Percentiles rank a stretch among this genome's conserved stretches.
These are phyloP conservation scores for Cepphus grylle DNA, from an alignment of 2,113 vertebrate genomes.

Conservation along the genomic window DNA sequence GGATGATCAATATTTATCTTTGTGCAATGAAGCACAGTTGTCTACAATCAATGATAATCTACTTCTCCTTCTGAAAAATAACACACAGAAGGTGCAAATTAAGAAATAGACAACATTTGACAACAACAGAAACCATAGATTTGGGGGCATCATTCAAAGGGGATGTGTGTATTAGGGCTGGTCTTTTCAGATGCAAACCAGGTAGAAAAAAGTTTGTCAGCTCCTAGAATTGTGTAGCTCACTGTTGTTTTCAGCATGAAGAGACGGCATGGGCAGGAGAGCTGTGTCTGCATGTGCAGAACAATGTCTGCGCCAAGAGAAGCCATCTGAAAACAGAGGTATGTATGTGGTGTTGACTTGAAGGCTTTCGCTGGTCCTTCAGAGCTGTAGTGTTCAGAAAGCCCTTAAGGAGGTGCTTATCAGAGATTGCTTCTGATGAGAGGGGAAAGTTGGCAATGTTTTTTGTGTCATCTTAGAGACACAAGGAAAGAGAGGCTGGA, in stretches of 20 bases:
- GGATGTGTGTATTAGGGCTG: rapidly evolving
- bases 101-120: not conserved
- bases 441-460: not conserved
- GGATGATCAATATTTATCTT: not conserved
- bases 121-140: not conserved
- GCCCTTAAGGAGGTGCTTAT: not conserved
- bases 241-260: not conserved
- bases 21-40: not conserved
- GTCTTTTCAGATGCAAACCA: not conserved
- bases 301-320: not conserved
- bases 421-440: not conserved
- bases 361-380: not conserved
- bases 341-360: not conserved
- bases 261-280: not conserved
- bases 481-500: not conserved
- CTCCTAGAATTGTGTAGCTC: not conserved
- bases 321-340: not conserved
- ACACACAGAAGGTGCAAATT: not conserved
- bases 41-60: not conserved
- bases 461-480: not conserved
- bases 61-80: not conserved
- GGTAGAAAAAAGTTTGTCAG: not conserved
- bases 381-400: not conserved
- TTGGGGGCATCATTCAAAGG: not conserved
- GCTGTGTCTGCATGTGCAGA: not conserved